These are phyloP conservation scores for Cryptops parisi DNA, from an alignment of 2,888 invertebrate genomes.

Conservation along the genomic window DNA sequence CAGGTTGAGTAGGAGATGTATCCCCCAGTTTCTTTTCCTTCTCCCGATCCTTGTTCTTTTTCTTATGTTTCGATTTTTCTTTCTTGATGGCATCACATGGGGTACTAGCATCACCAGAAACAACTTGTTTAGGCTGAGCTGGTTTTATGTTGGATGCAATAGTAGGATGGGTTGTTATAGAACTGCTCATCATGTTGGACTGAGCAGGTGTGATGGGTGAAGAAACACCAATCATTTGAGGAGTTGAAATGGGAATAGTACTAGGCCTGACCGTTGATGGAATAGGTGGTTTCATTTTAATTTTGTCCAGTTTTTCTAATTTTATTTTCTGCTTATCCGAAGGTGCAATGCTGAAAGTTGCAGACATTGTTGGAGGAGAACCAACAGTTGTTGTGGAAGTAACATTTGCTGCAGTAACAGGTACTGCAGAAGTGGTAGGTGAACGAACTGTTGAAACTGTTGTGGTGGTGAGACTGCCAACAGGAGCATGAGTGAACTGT, in stretches of 20 bases:
- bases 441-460: slow-evolving; percentile 15
- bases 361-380: slow-evolving; percentile 12
- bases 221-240: slow-evolving; percentile 4
- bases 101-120: slow-evolving; percentile 27
- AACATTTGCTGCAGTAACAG: slow-evolving; percentile 19
- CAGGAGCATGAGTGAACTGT: slow-evolving; percentile 11
- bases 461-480: slow-evolving; percentile 9
- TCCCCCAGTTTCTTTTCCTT: slow-evolving; percentile 19
- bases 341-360: slow-evolving; percentile 15
- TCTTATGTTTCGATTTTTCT: slow-evolving; percentile 29
- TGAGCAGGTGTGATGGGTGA: slow-evolving; percentile 3
- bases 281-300: slow-evolving; percentile 21
- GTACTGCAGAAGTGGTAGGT: slow-evolving; percentile 19
- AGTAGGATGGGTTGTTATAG: slow-evolving; percentile 14
- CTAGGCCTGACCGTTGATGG: slow-evolving; percentile 8
- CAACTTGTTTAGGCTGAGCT: slow-evolving; percentile 34
- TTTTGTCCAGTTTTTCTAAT: slow-evolving; percentile 23
- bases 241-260: background rate
- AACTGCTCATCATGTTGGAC: slow-evolving; percentile 10
- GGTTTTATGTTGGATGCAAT: slow-evolving; percentile 25
- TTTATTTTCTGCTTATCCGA: slow-evolving; percentile 23
- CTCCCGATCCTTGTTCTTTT: slow-evolving; percentile 28
- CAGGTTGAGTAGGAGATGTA: slow-evolving; percentile 13
- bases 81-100: slow-evolving; percentile 28
- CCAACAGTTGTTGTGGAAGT: slow-evolving; percentile 15